A percentile compares a stretch with the other conserved stretches of the same genome.
These are phyloP conservation scores for Gyrodactylus bullatarudis DNA, from an alignment of 1,140 invertebrate genomes.

Conservation along the genomic window DNA sequence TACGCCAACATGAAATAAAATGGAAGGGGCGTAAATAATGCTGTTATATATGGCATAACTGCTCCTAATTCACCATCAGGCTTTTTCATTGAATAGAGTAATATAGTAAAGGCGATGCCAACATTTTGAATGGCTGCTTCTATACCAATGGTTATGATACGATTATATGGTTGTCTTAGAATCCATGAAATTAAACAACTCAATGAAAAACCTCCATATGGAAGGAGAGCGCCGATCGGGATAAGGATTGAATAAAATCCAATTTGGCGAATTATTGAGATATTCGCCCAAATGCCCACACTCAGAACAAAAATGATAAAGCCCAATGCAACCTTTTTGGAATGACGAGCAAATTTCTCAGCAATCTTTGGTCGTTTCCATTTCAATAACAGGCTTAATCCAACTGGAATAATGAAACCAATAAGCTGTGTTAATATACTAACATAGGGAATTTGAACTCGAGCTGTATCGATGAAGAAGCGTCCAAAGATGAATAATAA, in stretches of 20 bases:
- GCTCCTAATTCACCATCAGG: conserved; percentile 15
- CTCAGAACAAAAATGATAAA: conserved; percentile 5
- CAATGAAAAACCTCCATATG: conserved; percentile 42
- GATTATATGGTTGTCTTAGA: conserved; percentile 26
- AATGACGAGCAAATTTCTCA: neutral
- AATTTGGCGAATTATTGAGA: neutral
- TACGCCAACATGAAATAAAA: conserved; percentile 9
- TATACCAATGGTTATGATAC: conserved; percentile 48
- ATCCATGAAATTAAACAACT: conserved; percentile 30
- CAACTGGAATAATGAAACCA: neutral
- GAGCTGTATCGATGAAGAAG: neutral
- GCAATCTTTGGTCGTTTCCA: conserved; percentile 1
- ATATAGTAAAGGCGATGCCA: conserved; percentile 50
- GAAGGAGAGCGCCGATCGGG: conserved; percentile 38
- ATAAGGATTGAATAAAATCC: conserved; percentile 29
- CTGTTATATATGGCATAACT: conserved; percentile 12
- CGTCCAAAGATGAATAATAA: neutral
- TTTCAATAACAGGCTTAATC: neutral
- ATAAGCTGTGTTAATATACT: neutral
- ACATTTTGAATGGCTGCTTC: conserved; percentile 81
- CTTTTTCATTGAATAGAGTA: conserved; percentile 19
- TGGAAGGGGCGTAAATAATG: conserved; percentile 12
- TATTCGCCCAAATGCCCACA: conserved; percentile 4
- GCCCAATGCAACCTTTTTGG: neutral
- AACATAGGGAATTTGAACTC: neutral